Evolutionary conservation across 1,140 invertebrate species (phyloP).

Genomic region (Hesperophylax magnus): DNA sequence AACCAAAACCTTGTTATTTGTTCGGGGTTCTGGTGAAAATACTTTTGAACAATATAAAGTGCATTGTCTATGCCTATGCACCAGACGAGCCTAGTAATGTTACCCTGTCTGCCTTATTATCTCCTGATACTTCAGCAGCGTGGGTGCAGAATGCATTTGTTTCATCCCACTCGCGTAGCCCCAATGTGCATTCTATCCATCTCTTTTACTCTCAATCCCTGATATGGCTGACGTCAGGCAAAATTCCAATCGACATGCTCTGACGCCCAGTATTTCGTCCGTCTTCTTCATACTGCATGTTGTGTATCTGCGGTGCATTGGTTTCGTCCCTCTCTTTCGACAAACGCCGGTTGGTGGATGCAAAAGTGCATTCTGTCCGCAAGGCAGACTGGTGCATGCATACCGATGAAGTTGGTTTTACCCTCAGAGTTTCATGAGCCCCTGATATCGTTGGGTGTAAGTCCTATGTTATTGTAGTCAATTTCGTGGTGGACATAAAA

Average conservation of each 20-base stretch:
- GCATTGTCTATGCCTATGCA: constrained; percentile 16
- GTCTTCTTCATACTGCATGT: constrained; percentile 26
- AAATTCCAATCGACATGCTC: neutral
- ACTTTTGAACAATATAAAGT: constrained; percentile 2
- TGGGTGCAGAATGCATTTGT: constrained; percentile 46
- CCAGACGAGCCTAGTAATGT: no score
- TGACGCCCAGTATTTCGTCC: constrained; percentile 5
- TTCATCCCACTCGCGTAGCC: constrained; percentile 37
- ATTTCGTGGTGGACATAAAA: constrained; percentile 16
- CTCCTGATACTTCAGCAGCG: constrained; percentile 51
- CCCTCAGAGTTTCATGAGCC: constrained; percentile 15
- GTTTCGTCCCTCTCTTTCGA: constrained; percentile 34
- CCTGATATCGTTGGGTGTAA: constrained; percentile 35
- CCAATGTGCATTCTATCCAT: constrained; percentile 49
- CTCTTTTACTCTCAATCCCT: constrained; percentile 27
- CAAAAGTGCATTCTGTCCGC: constrained; percentile 1
- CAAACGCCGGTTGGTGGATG: neutral
- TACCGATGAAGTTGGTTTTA: neutral
- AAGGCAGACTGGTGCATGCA: neutral
- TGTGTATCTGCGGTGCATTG: constrained; percentile 33
- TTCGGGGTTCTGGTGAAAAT: neutral
- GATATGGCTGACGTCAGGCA: constrained; percentile 9
- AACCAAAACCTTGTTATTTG: no score
- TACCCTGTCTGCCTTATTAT: constrained; percentile 9
- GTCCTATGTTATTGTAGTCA: constrained; percentile 39